Base-by-base conservation (phyloP, 1,140 invertebrate genomes). In the Zeugodacus cucurbitae region DNA sequence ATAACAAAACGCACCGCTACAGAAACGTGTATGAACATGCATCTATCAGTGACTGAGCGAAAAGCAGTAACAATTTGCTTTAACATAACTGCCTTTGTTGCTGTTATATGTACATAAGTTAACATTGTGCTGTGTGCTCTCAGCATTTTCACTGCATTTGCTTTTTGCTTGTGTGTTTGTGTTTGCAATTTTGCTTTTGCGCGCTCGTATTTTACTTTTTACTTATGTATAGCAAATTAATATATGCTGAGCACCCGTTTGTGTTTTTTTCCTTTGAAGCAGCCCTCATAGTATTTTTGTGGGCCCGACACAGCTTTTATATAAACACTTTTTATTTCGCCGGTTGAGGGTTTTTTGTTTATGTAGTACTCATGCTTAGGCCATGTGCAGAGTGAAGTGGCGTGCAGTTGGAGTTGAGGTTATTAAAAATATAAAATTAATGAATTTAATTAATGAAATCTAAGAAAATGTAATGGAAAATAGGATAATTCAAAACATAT, bases 311-410 rank as follows among this genome's bases (percentile, higher is more conserved):
- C n/a, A 34, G 20, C 5, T 41, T 41, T 26, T 20, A 74, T 41
- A 6, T 74, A 74, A 74, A 74, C 32, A 74, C 14, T 74, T 74
- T 74, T 74, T 70, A 29, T 26, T 74, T 74, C n/a, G 62, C 62
- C 62, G 62, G 62, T 67, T 3, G 62, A 34, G 29, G n/a, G 26
- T 74, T 41, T 41, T 20, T 41, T 41, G 34, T 74, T 74, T 74
- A 41, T 34, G 22, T n/a, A 70, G 22, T n/a, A 70, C 14, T 6
- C 64, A 37, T 2, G 14, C 14, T 70, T 4, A 54, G 48, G 48
- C 14, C 48, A 54, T 17, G 48, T 54, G 48, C 48, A 54, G 14
- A 17, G 48, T 54, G 48, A 3, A 54, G 48, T 54, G 4, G 0
- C 11, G 48, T 4, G 14, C 48, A 54, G 20, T 14, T 54, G 17